These are phyloP conservation scores for Labeo calbasu DNA, from an alignment of 2,797 vertebrate genomes.

Conservation along the genomic window DNA sequence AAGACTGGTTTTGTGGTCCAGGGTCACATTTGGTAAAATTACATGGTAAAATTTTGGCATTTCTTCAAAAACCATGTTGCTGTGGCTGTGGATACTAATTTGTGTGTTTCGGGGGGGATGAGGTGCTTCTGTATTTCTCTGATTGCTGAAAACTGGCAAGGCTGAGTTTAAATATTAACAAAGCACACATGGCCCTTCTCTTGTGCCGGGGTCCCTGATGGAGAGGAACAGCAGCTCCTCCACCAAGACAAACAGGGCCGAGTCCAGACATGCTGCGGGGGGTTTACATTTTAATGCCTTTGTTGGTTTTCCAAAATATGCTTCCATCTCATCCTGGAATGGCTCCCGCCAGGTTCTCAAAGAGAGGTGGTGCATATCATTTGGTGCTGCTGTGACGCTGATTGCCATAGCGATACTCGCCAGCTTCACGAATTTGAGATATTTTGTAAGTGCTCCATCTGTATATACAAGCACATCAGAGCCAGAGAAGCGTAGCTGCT, in stretches of 20 bases:
- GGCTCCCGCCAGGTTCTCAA: constrained; percentile 76
- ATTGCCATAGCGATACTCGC: constrained; percentile 47
- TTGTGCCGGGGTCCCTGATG: constrained; percentile 76
- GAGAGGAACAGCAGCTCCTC: constrained; percentile 78
- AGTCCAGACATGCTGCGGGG: constrained; percentile 83
- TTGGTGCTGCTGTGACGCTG: constrained; percentile 38
- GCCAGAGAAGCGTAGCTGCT: constrained; percentile 37
- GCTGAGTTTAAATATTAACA: constrained; percentile 87
- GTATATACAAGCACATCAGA: constrained; percentile 40
- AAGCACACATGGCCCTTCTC: constrained; percentile 83
- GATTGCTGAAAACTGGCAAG: constrained; percentile 78
- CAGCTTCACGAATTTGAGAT: constrained; percentile 30
- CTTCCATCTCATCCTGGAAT: constrained; percentile 80
- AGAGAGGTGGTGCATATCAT: constrained; percentile 77
- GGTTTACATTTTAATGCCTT: constrained; percentile 85
- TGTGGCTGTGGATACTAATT: constrained; percentile 17
- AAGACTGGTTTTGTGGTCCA: no score
- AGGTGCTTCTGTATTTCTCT: constrained; percentile 63
- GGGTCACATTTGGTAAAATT: no score
- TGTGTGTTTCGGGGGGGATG: constrained; percentile 55
- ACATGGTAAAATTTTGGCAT: background rate
- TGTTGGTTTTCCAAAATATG: constrained; percentile 88
- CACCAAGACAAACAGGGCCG: constrained; percentile 79
- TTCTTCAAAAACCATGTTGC: background rate
- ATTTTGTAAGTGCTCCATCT: constrained; percentile 49